Evolutionary conservation across 2,888 invertebrate genomes (phyloP).

Genomic region (Philaethria dido): DNA sequence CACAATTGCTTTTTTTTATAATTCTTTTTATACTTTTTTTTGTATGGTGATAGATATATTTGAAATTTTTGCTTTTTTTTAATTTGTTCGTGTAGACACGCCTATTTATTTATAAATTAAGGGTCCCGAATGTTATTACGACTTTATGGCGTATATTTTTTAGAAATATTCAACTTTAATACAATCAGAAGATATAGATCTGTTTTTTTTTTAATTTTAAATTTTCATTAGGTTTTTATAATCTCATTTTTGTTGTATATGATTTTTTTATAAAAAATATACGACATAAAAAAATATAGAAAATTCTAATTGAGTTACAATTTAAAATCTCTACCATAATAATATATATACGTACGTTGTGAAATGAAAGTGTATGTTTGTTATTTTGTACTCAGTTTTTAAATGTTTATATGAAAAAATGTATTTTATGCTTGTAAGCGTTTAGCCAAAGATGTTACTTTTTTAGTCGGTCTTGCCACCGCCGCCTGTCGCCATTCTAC

Average conservation of each 20-base stretch:
- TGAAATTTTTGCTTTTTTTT: neutral
- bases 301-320: conserved; percentile 33
- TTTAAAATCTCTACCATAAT: conserved; percentile 30
- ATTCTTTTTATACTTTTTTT: neutral
- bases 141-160: neutral
- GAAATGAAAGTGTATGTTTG: conserved; percentile 31
- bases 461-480: conserved; percentile 60
- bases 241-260: neutral
- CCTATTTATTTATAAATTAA: neutral
- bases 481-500: conserved; percentile 32
- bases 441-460: conserved; percentile 74
- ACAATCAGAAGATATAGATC: neutral
- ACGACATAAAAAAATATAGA: neutral
- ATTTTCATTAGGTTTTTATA: too few relatives aligned
- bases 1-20: neutral
- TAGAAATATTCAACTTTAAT: neutral
- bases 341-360: conserved; percentile 25
- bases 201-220: neutral
- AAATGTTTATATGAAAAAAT: conserved; percentile 42
- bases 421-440: conserved; percentile 70
- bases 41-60: too few relatives aligned
- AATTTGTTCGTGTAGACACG: conserved; percentile 4
- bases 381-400: conserved; percentile 44
- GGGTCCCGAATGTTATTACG: conserved; percentile 12
- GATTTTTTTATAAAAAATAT: conserved; percentile 1